Base-by-base conservation (phyloP, 2,888 invertebrate genomes). In the Temnothorax unifasciatus region DNA sequence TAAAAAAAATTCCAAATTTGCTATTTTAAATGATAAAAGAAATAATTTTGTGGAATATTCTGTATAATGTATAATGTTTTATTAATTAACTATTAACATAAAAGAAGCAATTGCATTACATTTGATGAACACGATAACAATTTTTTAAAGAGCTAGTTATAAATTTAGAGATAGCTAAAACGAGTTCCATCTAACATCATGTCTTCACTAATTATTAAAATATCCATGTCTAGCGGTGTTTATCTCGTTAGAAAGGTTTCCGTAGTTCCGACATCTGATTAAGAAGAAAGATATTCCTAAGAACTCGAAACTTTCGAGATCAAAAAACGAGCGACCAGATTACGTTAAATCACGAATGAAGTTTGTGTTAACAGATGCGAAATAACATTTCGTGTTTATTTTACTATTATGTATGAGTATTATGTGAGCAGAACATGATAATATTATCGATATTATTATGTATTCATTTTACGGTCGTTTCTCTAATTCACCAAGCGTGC, bases 371-470 rank as follows among this genome's bases (percentile, higher is more conserved):
- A 41, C 71, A 69, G 5, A 54, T 9, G 13, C 29, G 5, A 69
- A 57, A 64, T 57, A 34, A 44, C 13, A 69, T 57, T 77, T 69
- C 29, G n/a, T 25, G n/a, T 66, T 29, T 25, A 57, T 57, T 44
- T 15, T 44, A 38, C 9, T 25, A 25, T 41, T 64, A 13, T 57
- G 25, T 13, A 1, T 38, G 3, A 25, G 3, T 66, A 54, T 34
- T 41, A n/a, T n/a, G 41, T 18, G 18, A 47, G 8, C 3, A 13
- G 13, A 38, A 15, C 38, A 47, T 8, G 15, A 11, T 18, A 0
- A 47, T 61, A 66, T 74, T 44, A 74, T 66, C 18, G 29, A 21
- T 21, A 47, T 66, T 64, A 76, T 76, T 38, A 73, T 34, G 18
- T 61, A 61, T 29, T 59, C 3, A 38, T 18, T 73, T 69, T 5